Conservation (phyloP, 2,888 invertebrate species). For the Acronicta psi region DNA sequence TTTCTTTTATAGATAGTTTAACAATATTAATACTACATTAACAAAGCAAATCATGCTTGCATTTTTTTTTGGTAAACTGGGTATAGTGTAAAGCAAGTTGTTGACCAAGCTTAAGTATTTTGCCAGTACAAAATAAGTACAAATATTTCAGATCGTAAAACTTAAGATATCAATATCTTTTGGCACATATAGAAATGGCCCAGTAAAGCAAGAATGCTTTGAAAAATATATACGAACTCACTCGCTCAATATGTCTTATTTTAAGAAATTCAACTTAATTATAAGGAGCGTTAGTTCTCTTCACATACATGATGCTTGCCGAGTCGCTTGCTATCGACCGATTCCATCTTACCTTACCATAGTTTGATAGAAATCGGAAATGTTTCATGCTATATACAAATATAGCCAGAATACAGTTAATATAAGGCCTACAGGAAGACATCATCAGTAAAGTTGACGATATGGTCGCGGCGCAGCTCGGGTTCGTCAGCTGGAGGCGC, state of each 20-base stretch:
- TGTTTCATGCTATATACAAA: slow-evolving; percentile 2
- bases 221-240: slow-evolving; percentile 18
- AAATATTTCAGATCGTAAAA: slow-evolving; percentile 1
- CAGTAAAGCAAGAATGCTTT: slow-evolving; percentile 11
- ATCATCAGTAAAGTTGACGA: slow-evolving; percentile 77
- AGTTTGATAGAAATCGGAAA: not conserved
- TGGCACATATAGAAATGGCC: slow-evolving; percentile 45
- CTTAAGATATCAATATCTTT: slow-evolving; percentile 10
- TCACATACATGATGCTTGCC: slow-evolving; percentile 4
- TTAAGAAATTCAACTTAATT: slow-evolving; percentile 3
- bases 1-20: slow-evolving; percentile 10
- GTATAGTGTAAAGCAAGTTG: slow-evolving; percentile 16
- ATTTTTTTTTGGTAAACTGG: slow-evolving; percentile 9
- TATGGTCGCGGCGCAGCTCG: slow-evolving; percentile 63
- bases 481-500: slow-evolving; percentile 41
- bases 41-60: slow-evolving; percentile 37
- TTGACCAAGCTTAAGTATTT: slow-evolving; percentile 19
- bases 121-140: slow-evolving; percentile 27
- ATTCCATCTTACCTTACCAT: slow-evolving; percentile 2
- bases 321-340: slow-evolving; percentile 7
- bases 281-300: slow-evolving; percentile 16
- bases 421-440: slow-evolving; percentile 66
- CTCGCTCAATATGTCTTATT: slow-evolving; percentile 6
- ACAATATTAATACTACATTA: slow-evolving; percentile 17
- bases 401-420: not conserved